phyloP scores from a whole-genome alignment of 2,113 vertebrate species.

The Chaetura pelagica region DNA sequence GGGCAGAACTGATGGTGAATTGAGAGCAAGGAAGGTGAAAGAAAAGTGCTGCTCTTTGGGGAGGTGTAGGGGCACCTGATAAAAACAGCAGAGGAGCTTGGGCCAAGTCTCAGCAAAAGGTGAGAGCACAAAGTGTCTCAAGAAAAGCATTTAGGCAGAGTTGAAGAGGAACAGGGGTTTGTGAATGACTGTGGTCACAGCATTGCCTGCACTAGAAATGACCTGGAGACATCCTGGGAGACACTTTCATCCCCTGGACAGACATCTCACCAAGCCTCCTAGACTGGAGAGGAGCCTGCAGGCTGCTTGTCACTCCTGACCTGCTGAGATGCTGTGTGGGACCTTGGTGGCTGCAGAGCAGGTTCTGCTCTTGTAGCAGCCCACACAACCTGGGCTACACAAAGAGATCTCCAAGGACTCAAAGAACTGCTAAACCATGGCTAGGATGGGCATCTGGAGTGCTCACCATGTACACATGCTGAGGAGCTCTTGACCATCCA shows the following conservation, averaged over 20 bases:
- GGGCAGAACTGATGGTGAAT: not conserved
- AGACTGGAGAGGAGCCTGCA: not conserved
- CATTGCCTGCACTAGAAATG: too few relatives aligned
- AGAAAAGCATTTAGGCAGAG: not conserved
- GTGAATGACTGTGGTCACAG: not conserved
- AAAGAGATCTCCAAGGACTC: not conserved
- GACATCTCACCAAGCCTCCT: not conserved
- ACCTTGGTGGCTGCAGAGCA: not conserved
- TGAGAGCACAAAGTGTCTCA: not conserved
- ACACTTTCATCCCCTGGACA: not conserved
- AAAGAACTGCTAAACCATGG: not conserved
- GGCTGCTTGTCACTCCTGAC: not conserved
- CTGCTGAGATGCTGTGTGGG: not conserved
- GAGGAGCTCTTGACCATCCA: not conserved
- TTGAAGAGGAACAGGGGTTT: not conserved
- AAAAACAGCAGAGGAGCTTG: not conserved
- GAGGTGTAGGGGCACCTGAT: not conserved
- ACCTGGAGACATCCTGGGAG: not conserved
- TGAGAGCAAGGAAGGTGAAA: not conserved
- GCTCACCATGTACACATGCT: not conserved
- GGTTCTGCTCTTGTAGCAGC: not conserved
- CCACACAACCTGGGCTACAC: not conserved
- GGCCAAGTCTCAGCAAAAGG: fast-evolving
- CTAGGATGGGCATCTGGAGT: not conserved
- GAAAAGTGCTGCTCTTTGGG: not conserved